Percentiles rank a stretch among this genome's conserved stretches.
phyloP scores from a whole-genome alignment of 2,797 vertebrate genomes.

The Notolepis coatsorum region DNA sequence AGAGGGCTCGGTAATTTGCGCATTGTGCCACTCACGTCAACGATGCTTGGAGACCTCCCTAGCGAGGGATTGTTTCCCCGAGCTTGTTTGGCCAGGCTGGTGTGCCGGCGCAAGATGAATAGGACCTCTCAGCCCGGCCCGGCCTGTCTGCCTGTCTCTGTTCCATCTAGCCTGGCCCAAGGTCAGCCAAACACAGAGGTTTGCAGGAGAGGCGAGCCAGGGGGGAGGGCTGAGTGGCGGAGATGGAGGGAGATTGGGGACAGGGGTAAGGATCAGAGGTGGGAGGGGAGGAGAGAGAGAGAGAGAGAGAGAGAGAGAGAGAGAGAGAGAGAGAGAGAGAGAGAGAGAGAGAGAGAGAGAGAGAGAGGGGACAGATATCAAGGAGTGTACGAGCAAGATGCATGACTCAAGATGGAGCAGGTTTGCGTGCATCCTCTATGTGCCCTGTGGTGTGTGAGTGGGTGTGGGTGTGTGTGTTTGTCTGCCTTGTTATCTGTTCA shows the following conservation, averaged over 20 bases:
- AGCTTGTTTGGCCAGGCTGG: slow-evolving; percentile 78
- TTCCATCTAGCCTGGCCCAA: slow-evolving; percentile 74
- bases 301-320: not conserved
- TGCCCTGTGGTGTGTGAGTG: slow-evolving; percentile 43
- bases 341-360: not conserved
- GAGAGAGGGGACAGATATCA: slow-evolving; percentile 59
- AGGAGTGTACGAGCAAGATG: slow-evolving; percentile 42
- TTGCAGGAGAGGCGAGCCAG: slow-evolving; percentile 52
- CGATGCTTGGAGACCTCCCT: slow-evolving; percentile 66
- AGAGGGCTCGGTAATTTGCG: slow-evolving; percentile 77
- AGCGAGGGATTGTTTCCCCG: slow-evolving; percentile 75
- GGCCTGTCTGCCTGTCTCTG: slow-evolving; percentile 75
- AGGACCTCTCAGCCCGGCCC: slow-evolving; percentile 56
- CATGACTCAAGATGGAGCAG: slow-evolving; percentile 66
- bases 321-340: not conserved
- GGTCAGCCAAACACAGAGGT: slow-evolving; percentile 74
- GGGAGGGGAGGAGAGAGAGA: slow-evolving; percentile 9
- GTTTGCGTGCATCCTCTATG: slow-evolving; percentile 46
- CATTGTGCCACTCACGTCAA: slow-evolving; percentile 67
- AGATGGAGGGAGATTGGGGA: slow-evolving; percentile 17
- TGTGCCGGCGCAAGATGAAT: slow-evolving; percentile 76
- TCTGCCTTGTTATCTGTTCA: not conserved
- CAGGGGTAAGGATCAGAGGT: slow-evolving; percentile 18
- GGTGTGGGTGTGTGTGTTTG: slow-evolving; percentile 23
- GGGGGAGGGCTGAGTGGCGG: slow-evolving; percentile 33